Percentiles rank a stretch among this genome's conserved stretches.
Evolutionary conservation across 2,797 vertebrate genomes (phyloP).

Genomic region (Synanceia verrucosa): DNA sequence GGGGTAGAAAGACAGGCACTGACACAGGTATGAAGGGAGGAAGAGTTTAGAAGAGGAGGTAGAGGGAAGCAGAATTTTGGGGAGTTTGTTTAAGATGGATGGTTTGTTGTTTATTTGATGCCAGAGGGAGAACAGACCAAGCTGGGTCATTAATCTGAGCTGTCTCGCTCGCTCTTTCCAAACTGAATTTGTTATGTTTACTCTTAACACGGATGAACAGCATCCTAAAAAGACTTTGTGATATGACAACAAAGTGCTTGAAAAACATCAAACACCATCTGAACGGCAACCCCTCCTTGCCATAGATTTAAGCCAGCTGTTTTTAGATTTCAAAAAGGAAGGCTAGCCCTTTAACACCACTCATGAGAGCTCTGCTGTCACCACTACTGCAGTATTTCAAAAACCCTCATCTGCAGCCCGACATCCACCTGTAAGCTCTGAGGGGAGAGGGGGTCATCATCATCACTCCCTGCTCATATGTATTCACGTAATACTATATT

Average conservation of each 20-base stretch:
- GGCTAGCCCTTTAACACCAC: too few relatives aligned
- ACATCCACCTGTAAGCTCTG: background rate
- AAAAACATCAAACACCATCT: background rate
- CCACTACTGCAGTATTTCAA: background rate
- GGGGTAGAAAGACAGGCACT: constrained; percentile 13
- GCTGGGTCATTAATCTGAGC: constrained; percentile 39
- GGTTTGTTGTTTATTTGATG: constrained; percentile 34
- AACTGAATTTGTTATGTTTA: constrained; percentile 22
- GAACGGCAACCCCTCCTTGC: background rate
- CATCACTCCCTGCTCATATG: background rate
- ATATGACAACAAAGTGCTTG: background rate
- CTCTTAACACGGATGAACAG: background rate
- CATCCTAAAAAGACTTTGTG: background rate
- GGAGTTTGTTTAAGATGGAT: constrained; percentile 38
- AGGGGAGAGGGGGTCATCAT: background rate
- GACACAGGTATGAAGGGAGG: constrained; percentile 45
- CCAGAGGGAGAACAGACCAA: constrained; percentile 37
- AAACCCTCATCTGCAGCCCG: background rate
- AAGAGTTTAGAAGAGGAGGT: background rate
- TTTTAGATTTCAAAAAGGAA: background rate
- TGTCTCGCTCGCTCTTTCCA: background rate
- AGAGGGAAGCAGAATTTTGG: constrained; percentile 10
- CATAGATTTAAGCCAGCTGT: background rate
- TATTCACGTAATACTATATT: too few relatives aligned
- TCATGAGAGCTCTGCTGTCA: background rate